phyloP scores from a whole-genome alignment of 2,113 vertebrate species.

The Axis porcinus region DNA sequence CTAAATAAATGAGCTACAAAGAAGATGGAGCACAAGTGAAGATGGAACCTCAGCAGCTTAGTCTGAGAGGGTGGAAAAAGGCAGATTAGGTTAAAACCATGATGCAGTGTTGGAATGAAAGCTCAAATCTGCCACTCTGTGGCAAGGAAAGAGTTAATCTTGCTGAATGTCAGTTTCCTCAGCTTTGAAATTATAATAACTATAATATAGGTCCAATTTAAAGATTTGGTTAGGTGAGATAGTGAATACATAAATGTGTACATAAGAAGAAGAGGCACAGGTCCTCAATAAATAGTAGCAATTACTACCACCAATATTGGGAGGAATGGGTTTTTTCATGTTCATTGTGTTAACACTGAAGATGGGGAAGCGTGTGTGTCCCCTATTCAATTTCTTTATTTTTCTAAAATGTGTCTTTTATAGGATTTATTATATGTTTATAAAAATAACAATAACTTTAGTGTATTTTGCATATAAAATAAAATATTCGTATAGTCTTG shows the following conservation, averaged over 20 bases:
- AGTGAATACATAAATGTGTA: not conserved
- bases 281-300: not conserved
- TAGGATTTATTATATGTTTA: constrained; percentile 10
- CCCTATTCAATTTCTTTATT: not conserved
- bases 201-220: not conserved
- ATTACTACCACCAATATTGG: not conserved
- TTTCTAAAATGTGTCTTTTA: not conserved
- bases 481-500: constrained; percentile 56
- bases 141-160: not conserved
- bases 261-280: not conserved
- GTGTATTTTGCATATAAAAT: constrained; percentile 33
- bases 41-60: not conserved
- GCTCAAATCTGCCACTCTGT: not conserved
- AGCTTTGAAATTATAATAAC: not conserved
- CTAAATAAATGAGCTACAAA: not conserved
- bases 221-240: not conserved
- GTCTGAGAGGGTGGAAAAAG: not conserved
- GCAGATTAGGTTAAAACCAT: not conserved
- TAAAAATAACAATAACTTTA: constrained; percentile 4
- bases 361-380: not conserved
- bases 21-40: not conserved
- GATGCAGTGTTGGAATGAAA: not conserved
- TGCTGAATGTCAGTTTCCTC: not conserved
- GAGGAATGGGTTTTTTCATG: not conserved
- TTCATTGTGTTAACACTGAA: not conserved